Percentiles rank a stretch among this genome's conserved stretches.
phyloP scores from a whole-genome alignment of 2,888 invertebrate species.

The Metalampra italica region DNA sequence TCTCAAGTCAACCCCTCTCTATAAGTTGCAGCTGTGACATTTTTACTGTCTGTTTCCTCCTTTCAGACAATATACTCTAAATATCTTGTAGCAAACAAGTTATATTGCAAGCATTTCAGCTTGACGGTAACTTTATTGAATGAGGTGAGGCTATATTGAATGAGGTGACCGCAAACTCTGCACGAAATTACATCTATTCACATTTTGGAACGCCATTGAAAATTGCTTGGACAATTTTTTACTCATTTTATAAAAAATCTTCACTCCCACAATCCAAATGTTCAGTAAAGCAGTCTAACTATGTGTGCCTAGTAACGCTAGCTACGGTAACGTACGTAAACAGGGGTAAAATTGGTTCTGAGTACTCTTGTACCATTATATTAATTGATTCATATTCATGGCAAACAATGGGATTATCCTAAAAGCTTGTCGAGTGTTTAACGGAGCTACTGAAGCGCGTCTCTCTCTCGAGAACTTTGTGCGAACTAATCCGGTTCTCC shows the following conservation, averaged over 20 bases:
- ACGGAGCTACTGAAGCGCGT: slow-evolving; percentile 2
- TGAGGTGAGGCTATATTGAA: neutral
- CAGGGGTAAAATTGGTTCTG: too few species aligned
- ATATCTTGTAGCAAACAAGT: neutral
- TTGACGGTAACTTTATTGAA: neutral
- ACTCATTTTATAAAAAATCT: too few species aligned
- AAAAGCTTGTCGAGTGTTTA: slow-evolving; percentile 1
- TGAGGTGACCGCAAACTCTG: neutral
- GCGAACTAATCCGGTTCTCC: slow-evolving; percentile 2
- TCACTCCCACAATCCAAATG: too few species aligned
- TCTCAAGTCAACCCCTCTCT: neutral
- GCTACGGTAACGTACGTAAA: too few species aligned
- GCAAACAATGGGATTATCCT: slow-evolving; percentile 1
- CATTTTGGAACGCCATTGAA: too few species aligned
- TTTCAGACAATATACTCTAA: neutral
- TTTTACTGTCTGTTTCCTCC: slow-evolving; percentile 3
- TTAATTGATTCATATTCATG: neutral
- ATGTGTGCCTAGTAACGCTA: too few species aligned
- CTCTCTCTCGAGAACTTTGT: slow-evolving; percentile 2
- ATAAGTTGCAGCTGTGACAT: slow-evolving; percentile 9
- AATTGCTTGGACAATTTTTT: too few species aligned
- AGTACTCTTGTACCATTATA: neutral
- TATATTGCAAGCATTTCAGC: neutral
- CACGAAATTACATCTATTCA: neutral
- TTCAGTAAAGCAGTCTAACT: too few species aligned